phyloP scores from a whole-genome alignment of 2,888 invertebrate genomes.

The Mellilla xanthometata region DNA sequence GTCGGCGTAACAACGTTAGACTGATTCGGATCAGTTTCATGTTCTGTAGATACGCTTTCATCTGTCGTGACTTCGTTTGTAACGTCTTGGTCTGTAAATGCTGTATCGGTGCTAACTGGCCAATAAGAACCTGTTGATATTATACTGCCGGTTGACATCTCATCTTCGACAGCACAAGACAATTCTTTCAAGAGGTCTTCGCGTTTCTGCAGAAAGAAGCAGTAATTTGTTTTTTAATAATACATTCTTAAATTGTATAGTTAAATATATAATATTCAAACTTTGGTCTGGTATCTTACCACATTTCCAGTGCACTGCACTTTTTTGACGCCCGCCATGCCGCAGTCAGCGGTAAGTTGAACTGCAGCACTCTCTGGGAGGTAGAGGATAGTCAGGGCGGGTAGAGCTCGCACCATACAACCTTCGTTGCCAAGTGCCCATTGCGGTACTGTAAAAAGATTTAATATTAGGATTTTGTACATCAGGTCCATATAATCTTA shows the following conservation, averaged over 20 bases:
- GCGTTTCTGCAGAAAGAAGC: slow-evolving; percentile 80
- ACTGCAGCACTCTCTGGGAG: slow-evolving; percentile 90
- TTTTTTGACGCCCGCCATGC: slow-evolving; percentile 87
- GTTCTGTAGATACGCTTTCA: slow-evolving; percentile 52
- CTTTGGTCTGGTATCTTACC: slow-evolving; percentile 66
- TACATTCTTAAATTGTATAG: background rate
- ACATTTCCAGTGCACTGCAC: slow-evolving; percentile 89
- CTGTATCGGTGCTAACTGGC: slow-evolving; percentile 45
- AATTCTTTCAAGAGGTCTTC: slow-evolving; percentile 83
- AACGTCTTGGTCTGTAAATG: slow-evolving; percentile 52
- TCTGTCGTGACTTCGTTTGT: slow-evolving; percentile 52
- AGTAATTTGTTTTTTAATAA: no score
- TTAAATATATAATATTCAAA: no score
- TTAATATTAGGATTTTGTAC: no score
- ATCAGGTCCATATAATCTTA: no score
- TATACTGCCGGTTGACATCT: slow-evolving; percentile 49
- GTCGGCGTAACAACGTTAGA: slow-evolving; percentile 40
- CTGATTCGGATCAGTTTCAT: slow-evolving; percentile 49
- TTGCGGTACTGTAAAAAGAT: slow-evolving; percentile 83
- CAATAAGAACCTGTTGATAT: slow-evolving; percentile 45
- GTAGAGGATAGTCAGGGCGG: slow-evolving; percentile 88
- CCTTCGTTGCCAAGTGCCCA: slow-evolving; percentile 88
- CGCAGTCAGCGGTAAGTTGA: slow-evolving; percentile 89
- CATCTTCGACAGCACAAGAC: slow-evolving; percentile 80
- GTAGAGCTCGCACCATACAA: slow-evolving; percentile 87